Base-by-base conservation (phyloP, 2,113 vertebrate species). In the Cavia aperea region DNA sequence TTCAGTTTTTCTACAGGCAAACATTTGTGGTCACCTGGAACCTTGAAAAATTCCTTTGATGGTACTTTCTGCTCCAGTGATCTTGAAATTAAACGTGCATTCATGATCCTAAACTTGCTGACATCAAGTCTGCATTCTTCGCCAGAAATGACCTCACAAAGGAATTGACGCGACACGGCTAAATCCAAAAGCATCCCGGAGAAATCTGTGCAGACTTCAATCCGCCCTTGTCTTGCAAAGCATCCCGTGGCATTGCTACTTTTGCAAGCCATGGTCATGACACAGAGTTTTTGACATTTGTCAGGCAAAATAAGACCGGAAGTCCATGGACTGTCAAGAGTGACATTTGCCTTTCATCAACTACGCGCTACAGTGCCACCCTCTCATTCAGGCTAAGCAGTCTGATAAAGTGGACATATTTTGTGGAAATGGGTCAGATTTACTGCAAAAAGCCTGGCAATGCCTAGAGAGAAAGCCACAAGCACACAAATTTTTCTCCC, bases 111-210 rank as follows among this genome's bases (percentile, higher is more conserved):
- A 72, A 92, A 86, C 88, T 88, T 90, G 19, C 73, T 92, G 72
- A 96, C 93, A 88, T 96, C 86, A 93, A 86, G 73, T 65, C 7
- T 62, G 14, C 83, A 51, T 43, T 60, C 60, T 62, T 68, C 5
- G 94, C 95, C 96, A 95, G 95, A 92, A 94, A 95, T 95, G 89
- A 96, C 81, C 86, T 96, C 95, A 96, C 70, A 65, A 91, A 86
- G 33, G 68, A 95, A 72, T 19, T 43, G 81, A 91, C 49, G 89
- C 79, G 90, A 51, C 73, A 49, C 2, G 46, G 89, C 62, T 95
- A 92, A 90, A 91, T 49, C 19, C n/a, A 24, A 85, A 81, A 86
- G 86, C 51, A 24, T 43, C 79, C 70, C 51, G 31, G n/a, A 60
- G 88, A 81, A 81, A 60, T 86, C 86, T 91, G 87, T 15, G 43